These are phyloP conservation scores for Labeo catla DNA, from an alignment of 2,113 vertebrate genomes.

Conservation along the genomic window DNA sequence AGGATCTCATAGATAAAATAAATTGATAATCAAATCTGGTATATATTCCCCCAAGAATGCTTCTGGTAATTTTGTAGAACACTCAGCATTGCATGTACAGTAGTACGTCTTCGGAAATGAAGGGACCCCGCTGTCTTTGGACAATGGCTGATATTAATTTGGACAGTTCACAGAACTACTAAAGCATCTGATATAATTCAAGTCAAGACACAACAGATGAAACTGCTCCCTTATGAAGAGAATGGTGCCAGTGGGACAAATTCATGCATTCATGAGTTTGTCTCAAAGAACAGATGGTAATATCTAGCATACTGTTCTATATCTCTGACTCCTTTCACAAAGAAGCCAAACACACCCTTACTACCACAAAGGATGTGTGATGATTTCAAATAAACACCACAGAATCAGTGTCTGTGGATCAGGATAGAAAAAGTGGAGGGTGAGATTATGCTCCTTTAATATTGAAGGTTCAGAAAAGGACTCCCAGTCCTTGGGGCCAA, in stretches of 20 bases:
- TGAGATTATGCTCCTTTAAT: not conserved
- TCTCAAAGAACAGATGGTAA: constrained; percentile 52
- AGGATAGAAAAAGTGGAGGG: not conserved
- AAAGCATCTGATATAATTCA: constrained; percentile 33
- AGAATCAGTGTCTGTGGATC: not conserved
- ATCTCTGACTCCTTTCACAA: constrained; percentile 22
- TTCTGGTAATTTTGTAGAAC: not conserved
- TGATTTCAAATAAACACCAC: not conserved
- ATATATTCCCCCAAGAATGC: not conserved
- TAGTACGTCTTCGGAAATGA: not conserved
- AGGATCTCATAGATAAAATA: not conserved
- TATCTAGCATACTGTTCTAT: constrained; percentile 27
- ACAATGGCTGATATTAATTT: constrained; percentile 44
- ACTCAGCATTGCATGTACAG: not conserved
- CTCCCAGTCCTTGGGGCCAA: not conserved
- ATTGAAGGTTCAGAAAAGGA: not conserved
- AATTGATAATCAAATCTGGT: constrained; percentile 19
- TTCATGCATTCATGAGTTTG: constrained; percentile 48
- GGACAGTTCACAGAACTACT: constrained; percentile 17
- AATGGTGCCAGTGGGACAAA: constrained; percentile 29
- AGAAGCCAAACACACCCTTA: not conserved
- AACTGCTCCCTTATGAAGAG: constrained; percentile 25
- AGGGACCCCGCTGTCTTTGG: not conserved
- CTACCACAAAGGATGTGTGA: not conserved
- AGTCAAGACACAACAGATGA: constrained; percentile 20